Evolutionary conservation across 2,797 vertebrate species (phyloP).

Genomic region (Mormyrops boulengeri): DNA sequence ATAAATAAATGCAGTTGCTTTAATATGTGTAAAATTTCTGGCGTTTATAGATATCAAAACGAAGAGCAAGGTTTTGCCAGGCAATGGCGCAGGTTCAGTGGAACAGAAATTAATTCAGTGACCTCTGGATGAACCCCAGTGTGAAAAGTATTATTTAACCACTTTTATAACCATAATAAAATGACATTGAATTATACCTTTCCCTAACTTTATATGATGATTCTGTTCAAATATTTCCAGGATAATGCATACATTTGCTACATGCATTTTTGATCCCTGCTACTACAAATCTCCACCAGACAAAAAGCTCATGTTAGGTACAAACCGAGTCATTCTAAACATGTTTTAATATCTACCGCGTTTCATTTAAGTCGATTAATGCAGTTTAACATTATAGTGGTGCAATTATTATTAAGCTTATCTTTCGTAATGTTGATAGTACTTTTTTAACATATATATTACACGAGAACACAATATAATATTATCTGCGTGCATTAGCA

Average conservation of each 20-base stretch:
- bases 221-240: conserved; percentile 39
- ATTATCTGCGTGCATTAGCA: background rate
- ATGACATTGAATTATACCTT: conserved; percentile 21
- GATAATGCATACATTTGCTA: conserved; percentile 32
- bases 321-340: conserved; percentile 3
- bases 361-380: background rate
- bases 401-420: background rate
- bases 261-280: conserved; percentile 10
- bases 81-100: conserved; percentile 38
- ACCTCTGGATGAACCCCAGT: conserved; percentile 60
- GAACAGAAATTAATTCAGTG: conserved; percentile 54
- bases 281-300: background rate
- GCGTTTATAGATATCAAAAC: conserved; percentile 15
- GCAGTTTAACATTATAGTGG: background rate
- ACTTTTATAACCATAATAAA: conserved; percentile 37
- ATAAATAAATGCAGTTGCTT: background rate
- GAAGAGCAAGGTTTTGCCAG: conserved; percentile 28
- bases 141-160: conserved; percentile 48
- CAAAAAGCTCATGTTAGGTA: background rate
- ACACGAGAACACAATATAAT: background rate
- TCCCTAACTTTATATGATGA: conserved; percentile 29
- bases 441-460: background rate
- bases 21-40: conserved; percentile 17
- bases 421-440: background rate
- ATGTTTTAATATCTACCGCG: background rate